Evolutionary conservation across 2,888 invertebrate species (phyloP), one percentile per base, ranked within the genome.

Genomic region (Camponotus fellah): DNA sequence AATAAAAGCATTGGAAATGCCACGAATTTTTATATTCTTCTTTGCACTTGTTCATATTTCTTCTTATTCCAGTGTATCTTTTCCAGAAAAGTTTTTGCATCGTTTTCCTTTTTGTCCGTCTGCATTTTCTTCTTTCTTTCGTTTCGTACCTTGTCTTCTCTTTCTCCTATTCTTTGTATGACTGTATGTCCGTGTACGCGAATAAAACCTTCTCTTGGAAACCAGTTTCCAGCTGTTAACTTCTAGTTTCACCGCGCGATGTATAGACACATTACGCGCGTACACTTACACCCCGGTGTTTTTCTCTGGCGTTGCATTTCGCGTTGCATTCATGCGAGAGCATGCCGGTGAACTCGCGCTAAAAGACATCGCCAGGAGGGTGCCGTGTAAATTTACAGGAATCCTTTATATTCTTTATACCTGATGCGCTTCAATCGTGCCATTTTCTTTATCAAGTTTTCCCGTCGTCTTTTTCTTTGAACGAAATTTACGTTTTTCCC

Each of bases 161-260:
- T 80, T 69, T 72, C 86, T 68, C 53, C 37, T 14, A 66, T 71
- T 82, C 83, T 69, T 79, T 58, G 53, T 49, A 49, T 2, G 34
- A 34, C 43, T 32, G 17, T 49, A 49, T 75, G 53, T 77, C 58
- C 74, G 64, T 64, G 75, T 84, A 68, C 75, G 62, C 56, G 65
- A 66, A 83, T n/a, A 8, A n/a, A 53, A 53, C 53, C 53, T 66
- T 84, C 85, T 76, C 90, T 86, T 40, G 53, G 85, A 81, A 90
- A 90, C 90, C 90, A 91, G 90, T 90, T 91, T 90, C 79, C 91
- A 91, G 84, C 90, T 90, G 90, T 91, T 91, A 89, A 89, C 85
- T 64, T 88, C 88, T 89, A 91, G 90, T 88, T 89, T 88, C 86
- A 85, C 82, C 69, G 81, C 37, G 60, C 75, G 43, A 75, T 83